Conservation (phyloP, 2,113 vertebrate genomes). For the Geococcyx californianus region DNA sequence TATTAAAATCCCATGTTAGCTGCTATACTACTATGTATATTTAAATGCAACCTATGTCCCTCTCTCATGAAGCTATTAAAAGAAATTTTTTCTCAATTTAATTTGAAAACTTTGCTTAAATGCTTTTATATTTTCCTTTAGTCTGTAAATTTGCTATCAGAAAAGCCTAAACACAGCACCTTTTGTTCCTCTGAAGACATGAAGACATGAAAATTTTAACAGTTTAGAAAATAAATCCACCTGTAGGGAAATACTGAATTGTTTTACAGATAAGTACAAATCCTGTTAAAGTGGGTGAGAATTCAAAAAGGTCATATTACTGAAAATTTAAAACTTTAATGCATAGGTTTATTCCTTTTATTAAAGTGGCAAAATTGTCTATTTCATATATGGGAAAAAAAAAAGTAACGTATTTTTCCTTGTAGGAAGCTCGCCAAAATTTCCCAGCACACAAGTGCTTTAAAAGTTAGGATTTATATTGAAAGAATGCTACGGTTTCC, state of each 20-base stretch:
- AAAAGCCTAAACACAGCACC: constrained; percentile 59
- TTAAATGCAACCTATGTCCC: neutral
- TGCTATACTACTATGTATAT: neutral
- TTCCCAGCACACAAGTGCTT: neutral
- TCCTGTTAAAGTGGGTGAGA: constrained; percentile 39
- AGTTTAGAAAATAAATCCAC: constrained; percentile 67
- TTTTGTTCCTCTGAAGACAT: constrained; percentile 67
- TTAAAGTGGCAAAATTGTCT: constrained; percentile 32
- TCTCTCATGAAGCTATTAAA: neutral
- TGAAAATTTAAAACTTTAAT: constrained; percentile 68
- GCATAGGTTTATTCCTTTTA: constrained; percentile 39
- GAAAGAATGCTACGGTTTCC: neutral
- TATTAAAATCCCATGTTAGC: neutral
- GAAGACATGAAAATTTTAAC: constrained; percentile 75
- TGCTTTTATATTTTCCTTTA: constrained; percentile 53
- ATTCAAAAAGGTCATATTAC: constrained; percentile 34
- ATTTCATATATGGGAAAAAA: neutral
- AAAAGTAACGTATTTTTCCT: neutral
- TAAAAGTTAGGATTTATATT: neutral
- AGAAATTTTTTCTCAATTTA: constrained; percentile 53
- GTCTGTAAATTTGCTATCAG: constrained; percentile 48
- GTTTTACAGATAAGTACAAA: constrained; percentile 54
- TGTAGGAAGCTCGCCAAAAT: neutral
- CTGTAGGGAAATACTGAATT: constrained; percentile 56
- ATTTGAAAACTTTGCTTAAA: constrained; percentile 43